These are phyloP conservation scores for Australoheros facetus DNA, from an alignment of 2,797 vertebrate species.

Conservation along the genomic window DNA sequence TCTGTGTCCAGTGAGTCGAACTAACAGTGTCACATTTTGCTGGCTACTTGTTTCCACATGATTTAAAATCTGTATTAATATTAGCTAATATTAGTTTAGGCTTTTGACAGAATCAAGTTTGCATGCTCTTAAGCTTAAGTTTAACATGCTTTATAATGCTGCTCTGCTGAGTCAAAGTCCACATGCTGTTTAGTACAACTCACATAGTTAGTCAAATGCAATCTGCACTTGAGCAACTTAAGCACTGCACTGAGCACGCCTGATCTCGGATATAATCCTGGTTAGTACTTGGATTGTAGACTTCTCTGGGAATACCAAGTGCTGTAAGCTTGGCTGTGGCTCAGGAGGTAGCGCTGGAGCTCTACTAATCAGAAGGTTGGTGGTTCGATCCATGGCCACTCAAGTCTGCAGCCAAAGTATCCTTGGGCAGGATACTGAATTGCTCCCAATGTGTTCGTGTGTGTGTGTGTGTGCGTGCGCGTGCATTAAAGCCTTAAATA, in stretches of 20 bases:
- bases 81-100: neutral
- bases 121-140: neutral
- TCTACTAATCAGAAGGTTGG: too few species aligned
- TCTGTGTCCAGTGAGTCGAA: slow-evolving; percentile 35
- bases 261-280: too few species aligned
- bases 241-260: neutral
- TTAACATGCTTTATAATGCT: accelerated
- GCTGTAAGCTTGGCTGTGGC: too few species aligned
- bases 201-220: accelerated
- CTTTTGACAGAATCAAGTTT: neutral
- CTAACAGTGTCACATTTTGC: neutral
- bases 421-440: too few species aligned
- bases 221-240: neutral
- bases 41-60: neutral
- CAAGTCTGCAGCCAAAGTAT: too few species aligned
- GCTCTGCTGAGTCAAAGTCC: neutral
- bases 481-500: too few species aligned
- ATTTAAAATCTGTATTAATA: neutral
- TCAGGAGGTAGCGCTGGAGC: too few species aligned
- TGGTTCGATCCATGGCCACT: too few species aligned
- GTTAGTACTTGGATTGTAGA: too few species aligned
- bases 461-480: too few species aligned
- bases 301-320: too few species aligned
- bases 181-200: neutral
- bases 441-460: too few species aligned